Conservation (phyloP, 2,797 vertebrate genomes). For the Callimico goeldii region DNA sequence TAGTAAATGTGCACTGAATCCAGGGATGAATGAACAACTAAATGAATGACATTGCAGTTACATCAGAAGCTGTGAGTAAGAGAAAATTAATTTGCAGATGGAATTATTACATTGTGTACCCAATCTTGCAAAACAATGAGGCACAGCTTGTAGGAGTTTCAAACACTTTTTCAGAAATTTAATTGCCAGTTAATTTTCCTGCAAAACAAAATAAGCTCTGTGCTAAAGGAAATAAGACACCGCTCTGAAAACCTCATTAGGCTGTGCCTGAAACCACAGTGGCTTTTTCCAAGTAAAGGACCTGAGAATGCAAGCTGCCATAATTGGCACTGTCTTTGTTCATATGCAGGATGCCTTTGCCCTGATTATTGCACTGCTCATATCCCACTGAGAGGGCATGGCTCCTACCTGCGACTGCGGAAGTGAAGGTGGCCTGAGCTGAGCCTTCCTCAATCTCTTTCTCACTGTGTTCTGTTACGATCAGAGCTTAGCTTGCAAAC, state of each 20-base stretch:
- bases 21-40: constrained; percentile 43
- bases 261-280: background rate
- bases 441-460: background rate
- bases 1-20: background rate
- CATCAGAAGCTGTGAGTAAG: constrained; percentile 56
- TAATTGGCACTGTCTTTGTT: background rate
- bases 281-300: constrained; percentile 2
- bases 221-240: constrained; percentile 26
- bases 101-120: constrained; percentile 70
- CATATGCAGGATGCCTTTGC: background rate
- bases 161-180: constrained; percentile 53
- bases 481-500: background rate
- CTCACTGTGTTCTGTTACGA: background rate
- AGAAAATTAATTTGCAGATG: constrained; percentile 74
- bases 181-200: constrained; percentile 65
- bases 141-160: constrained; percentile 62
- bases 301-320: background rate
- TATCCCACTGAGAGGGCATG: background rate
- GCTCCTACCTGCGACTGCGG: background rate
- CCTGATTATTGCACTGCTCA: background rate
- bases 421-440: background rate
- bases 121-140: constrained; percentile 61
- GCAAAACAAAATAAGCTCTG: constrained; percentile 52
- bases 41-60: constrained; percentile 46
- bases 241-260: constrained; percentile 49